Conservation (phyloP, 2,888 invertebrate species). For the Keiferia lycopersicella region DNA sequence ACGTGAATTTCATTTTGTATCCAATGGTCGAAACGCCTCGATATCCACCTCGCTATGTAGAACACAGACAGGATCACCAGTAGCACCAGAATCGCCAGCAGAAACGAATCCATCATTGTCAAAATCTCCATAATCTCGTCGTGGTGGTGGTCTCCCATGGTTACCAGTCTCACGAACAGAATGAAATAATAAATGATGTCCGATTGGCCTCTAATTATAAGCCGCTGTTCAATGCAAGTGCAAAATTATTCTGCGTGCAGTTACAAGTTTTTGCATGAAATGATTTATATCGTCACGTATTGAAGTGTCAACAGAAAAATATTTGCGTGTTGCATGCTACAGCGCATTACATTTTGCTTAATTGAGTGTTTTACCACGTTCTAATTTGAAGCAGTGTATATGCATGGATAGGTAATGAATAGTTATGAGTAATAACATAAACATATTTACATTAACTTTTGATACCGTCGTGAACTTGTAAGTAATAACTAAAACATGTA, state of each 20-base stretch:
- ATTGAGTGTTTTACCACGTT: constrained; percentile 12
- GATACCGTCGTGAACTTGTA: neutral
- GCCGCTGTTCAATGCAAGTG: constrained; percentile 1
- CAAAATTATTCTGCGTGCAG: neutral
- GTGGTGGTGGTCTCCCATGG: constrained; percentile 49
- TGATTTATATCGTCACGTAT: constrained; percentile 1
- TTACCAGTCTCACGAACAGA: neutral
- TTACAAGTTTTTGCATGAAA: neutral
- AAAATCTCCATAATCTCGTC: constrained; percentile 51
- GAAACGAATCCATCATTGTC: constrained; percentile 46
- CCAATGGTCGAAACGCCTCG: constrained; percentile 41
- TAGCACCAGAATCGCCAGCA: constrained; percentile 43
- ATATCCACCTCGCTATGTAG: constrained; percentile 44
- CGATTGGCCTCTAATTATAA: constrained; percentile 9
- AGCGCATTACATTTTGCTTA: neutral
- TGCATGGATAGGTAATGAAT: too few relatives aligned
- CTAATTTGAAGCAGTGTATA: too few relatives aligned
- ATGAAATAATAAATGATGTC: constrained; percentile 7
- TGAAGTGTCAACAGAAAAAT: constrained; percentile 16
- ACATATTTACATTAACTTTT: too few relatives aligned
- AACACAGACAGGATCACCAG: constrained; percentile 40
- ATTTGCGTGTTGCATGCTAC: neutral
- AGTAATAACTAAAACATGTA: neutral
- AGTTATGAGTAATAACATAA: too few relatives aligned
- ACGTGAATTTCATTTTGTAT: constrained; percentile 43